Conservation (phyloP, 2,113 vertebrate genomes). For the Ophiodon elongatus region DNA sequence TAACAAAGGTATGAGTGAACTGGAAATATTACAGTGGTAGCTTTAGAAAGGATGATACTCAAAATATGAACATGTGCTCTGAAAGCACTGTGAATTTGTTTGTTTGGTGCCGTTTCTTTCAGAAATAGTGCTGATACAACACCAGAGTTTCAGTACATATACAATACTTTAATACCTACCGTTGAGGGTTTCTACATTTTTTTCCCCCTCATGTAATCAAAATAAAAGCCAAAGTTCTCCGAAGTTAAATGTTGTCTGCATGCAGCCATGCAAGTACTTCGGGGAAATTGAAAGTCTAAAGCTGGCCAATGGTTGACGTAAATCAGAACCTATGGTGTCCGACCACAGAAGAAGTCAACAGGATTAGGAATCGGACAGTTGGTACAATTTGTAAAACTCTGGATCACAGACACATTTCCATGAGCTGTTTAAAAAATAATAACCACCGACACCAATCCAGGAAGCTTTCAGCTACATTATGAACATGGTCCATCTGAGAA, state of each 20-base stretch:
- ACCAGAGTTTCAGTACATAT: background rate
- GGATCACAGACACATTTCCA: background rate
- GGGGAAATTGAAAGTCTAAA: background rate
- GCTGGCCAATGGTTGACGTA: background rate
- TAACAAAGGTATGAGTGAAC: background rate
- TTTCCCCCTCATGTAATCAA: background rate
- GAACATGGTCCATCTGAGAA: slow-evolving; percentile 30
- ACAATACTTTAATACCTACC: background rate
- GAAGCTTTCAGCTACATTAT: slow-evolving; percentile 24
- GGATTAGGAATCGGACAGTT: background rate
- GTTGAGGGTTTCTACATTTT: background rate
- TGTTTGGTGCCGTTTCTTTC: background rate
- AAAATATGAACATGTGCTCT: background rate
- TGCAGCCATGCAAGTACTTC: background rate
- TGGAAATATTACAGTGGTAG: background rate
- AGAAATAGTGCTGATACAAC: background rate
- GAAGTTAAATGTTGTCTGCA: background rate
- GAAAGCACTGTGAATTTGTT: background rate
- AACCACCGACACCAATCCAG: slow-evolving; percentile 1
- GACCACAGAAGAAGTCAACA: background rate
- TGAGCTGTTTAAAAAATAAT: background rate
- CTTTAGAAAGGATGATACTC: background rate
- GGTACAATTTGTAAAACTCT: background rate
- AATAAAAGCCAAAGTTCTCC: background rate
- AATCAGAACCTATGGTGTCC: background rate